Base-by-base conservation (phyloP, 2,888 invertebrate species). In the Pseudococcus jackbeardsleyi region DNA sequence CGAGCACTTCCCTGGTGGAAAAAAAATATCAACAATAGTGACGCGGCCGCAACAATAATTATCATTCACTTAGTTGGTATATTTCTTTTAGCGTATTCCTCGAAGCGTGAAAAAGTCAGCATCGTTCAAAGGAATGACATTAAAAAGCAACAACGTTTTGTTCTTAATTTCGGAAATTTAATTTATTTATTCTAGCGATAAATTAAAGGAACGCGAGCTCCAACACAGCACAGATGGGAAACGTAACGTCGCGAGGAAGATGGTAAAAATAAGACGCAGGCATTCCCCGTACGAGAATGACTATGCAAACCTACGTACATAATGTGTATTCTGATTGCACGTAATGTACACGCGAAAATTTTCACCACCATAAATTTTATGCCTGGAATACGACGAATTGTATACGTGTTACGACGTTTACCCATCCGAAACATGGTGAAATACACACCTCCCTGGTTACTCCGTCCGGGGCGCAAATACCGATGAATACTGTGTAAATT, bases 151-250 rank as follows among this genome's bases (percentile, higher is more conserved):
- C 26, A 77, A 77, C 42, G 77, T 77, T 77, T 77, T 72, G 72
- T 77, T 77, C 77, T 77, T 77, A 77, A 77, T 77, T 77, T 77
- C 33, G 77, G 39, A 77, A 77, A 77, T 77, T 77, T 77, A 77
- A 77, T 77, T 77, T 77, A 77, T 77, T 77, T 77, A 77, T 77
- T 77, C 77, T 77, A 77, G 77, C 77, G 77, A 77, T 77, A 77
- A 77, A 77, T 77, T 77, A 77, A 77, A 42, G 77, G 42, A 33
- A 42, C 42, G 77, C 77, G 54, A 54, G 54, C n/a, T 54, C n/a
- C 5, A 11, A 50, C 12, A 4, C 15, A 4, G 48, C 15, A 12
- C 54, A n/a, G 54, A 17, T 54, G 54, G 5, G n/a, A 54, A n/a
- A 54, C 12, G 15, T 42, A 26, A 17, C 77, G n/a, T 42, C 42